Percentiles rank a stretch among this genome's conserved stretches.
Conservation (phyloP, 2,888 invertebrate genomes). For the Himalopsyche kuldschensis region DNA sequence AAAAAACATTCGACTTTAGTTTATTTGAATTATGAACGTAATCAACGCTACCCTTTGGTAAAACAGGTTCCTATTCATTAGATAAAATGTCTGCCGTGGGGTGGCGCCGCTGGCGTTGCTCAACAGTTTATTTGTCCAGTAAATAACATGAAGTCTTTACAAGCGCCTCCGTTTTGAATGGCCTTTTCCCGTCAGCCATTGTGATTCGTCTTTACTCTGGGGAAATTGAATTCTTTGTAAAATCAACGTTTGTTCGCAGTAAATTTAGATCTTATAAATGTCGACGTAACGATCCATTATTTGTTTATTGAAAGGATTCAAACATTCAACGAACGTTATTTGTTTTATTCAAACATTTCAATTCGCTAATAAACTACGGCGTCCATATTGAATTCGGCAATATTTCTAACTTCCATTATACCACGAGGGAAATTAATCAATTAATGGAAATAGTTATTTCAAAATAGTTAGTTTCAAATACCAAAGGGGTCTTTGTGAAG, state of each 20-base stretch:
- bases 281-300: not conserved
- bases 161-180: not conserved
- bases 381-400: no score
- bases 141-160: not conserved
- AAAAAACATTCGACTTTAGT: not conserved
- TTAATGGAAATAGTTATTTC: no score
- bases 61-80: not conserved
- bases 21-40: not conserved
- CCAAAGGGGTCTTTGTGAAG: no score
- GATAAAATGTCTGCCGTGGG: not conserved
- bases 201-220: not conserved
- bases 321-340: not conserved
- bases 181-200: not conserved
- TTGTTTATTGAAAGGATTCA: not conserved
- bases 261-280: not conserved
- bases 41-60: not conserved
- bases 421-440: no score
- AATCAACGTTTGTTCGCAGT: not conserved
- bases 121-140: not conserved
- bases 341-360: no score
- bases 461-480: no score
- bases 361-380: no score
- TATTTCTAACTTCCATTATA: no score
- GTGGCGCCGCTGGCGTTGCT: not conserved
- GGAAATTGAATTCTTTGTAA: not conserved